Percentiles rank a stretch among this genome's conserved stretches.
Conservation (phyloP, 2,113 vertebrate species). For the Cygnus atratus region DNA sequence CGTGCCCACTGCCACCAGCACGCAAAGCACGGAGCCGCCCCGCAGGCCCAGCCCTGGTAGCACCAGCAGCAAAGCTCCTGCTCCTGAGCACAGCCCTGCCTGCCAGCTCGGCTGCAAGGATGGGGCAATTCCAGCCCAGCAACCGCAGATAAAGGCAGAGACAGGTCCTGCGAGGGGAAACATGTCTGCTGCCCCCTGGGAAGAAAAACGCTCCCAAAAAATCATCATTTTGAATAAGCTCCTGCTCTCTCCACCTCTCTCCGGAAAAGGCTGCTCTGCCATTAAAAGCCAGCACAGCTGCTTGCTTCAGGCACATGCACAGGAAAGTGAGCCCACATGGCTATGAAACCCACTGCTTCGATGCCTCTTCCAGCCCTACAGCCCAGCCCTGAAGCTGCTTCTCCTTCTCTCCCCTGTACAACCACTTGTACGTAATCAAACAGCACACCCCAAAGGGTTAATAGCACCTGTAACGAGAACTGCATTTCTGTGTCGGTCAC, state of each 20-base stretch:
- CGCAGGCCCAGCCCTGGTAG: neutral
- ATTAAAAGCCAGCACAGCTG: neutral
- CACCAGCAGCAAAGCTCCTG: neutral
- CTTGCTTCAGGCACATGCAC: neutral
- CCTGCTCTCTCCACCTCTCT: neutral
- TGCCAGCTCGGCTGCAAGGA: neutral
- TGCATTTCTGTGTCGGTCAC: neutral
- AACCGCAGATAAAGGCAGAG: neutral
- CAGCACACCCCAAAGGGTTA: neutral
- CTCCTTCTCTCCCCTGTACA: neutral
- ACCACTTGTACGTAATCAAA: neutral
- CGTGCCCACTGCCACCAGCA: neutral
- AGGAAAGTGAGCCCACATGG: neutral
- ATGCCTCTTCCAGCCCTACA: neutral
- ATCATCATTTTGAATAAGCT: neutral
- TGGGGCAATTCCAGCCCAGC: neutral
- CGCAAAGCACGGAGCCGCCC: accelerated
- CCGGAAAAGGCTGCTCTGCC: neutral
- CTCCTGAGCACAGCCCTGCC: neutral
- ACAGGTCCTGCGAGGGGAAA: neutral
- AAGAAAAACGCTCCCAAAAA: neutral
- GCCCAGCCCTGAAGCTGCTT: accelerated
- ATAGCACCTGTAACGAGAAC: accelerated
- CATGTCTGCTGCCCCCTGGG: neutral
- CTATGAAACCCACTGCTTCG: neutral